These are phyloP conservation scores for Rhabdornis inornatus DNA, from an alignment of 2,113 vertebrate genomes.

Conservation along the genomic window DNA sequence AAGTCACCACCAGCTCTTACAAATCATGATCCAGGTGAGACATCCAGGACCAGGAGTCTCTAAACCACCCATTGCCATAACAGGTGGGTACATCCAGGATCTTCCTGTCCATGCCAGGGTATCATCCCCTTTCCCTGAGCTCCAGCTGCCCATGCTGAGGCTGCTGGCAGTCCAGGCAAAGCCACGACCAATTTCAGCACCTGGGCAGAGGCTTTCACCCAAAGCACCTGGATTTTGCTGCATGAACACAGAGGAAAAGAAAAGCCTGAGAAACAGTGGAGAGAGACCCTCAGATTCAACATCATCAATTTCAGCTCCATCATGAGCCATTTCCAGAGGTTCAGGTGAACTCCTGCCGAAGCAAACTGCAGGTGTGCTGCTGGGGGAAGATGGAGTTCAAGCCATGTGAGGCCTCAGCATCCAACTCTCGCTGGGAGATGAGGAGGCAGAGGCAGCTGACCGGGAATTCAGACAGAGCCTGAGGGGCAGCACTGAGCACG, in stretches of 20 bases:
- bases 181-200: background rate
- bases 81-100: background rate
- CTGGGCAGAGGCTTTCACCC: background rate
- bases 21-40: background rate
- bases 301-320: background rate
- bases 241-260: background rate
- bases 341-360: background rate
- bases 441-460: background rate
- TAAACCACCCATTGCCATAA: background rate
- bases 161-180: background rate
- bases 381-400: background rate
- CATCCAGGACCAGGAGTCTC: background rate
- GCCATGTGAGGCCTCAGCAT: background rate
- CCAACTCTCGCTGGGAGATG: background rate
- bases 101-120: background rate
- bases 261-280: background rate
- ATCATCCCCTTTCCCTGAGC: background rate
- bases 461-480: background rate
- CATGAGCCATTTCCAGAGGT: background rate
- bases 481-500: background rate
- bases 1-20: background rate
- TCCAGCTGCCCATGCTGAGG: background rate
- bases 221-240: background rate
- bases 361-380: background rate
- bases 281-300: background rate